Evolutionary conservation across 2,113 vertebrate species (phyloP).

Genomic region (Hyperoodon ampullatus): DNA sequence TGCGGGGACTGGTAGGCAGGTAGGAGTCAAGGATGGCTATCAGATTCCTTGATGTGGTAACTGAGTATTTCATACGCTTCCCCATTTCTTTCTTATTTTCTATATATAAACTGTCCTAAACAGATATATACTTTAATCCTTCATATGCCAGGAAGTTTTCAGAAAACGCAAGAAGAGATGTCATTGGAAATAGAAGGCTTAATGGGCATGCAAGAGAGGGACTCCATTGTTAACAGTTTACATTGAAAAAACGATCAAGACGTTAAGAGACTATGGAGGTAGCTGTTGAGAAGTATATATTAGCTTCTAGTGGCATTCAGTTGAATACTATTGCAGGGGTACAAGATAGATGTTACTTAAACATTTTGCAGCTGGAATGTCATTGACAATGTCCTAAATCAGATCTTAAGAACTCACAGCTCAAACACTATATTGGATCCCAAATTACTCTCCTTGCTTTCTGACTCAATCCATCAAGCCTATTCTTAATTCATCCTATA

Average conservation of each 20-base stretch:
- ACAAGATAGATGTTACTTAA: not conserved
- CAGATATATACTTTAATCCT: not conserved
- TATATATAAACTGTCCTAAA: not conserved
- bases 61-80: not conserved
- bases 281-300: not conserved
- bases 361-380: not conserved
- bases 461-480: not conserved
- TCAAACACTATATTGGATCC: not conserved
- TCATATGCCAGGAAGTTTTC: not conserved
- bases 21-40: not conserved
- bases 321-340: not conserved
- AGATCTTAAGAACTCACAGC: not conserved
- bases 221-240: not conserved
- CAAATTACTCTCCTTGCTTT: slow-evolving; percentile 5
- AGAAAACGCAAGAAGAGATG: not conserved
- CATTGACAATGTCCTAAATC: slow-evolving; percentile 3
- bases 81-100: not conserved
- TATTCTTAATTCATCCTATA: not conserved
- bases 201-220: not conserved
- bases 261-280: not conserved
- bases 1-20: not conserved
- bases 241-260: not conserved
- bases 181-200: not conserved
- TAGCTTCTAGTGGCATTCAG: not conserved
- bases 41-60: not conserved